Base-by-base conservation (phyloP, 2,888 invertebrate genomes). In the Mythimna impura region DNA sequence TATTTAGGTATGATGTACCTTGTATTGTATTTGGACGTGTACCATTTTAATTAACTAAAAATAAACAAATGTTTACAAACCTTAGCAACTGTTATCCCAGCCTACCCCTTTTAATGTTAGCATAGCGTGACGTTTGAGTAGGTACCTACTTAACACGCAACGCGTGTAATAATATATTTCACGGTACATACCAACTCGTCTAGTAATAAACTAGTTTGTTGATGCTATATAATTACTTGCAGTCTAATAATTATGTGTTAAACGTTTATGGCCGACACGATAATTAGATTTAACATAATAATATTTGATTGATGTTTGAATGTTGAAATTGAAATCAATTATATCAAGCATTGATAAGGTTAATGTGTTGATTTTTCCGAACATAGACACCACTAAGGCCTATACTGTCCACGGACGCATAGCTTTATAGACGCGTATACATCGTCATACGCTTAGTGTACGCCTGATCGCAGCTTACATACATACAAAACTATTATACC, bases 111-210 rank as follows among this genome's bases (percentile, higher is more conserved):
- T 47, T 70, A 65, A 65, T 52, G 43, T 67, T 30, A 43, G 2
- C 58, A 62, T 67, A 61, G 60, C 66, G 60, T 79, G 64, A 57
- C 55, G 47, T 40, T 36, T 47, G 10, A 55, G 1, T 66, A 17
- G 12, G 20, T 60, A 47, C 17, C 50, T 25, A 54, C 17, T 55
- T 20, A 54, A 54, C 61, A 73, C 65, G 58, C 79, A 58, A 50
- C 5, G 30, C 25, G n/a, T 40, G n/a, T 47, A 60, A 76, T 69
- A 60, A 52, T 61, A 71, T 43, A 80, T 63, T 80, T 71, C 55
- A 68, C 67, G 55, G 36, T 55, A 66, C 22, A 64, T 57, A 50
- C 30, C 5, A 8, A n/a, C 3, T 64, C 58, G 10, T 22, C 34
- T 54, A 61, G 50, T 47, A 61, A 54, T 47, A 67, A 52, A 61